phyloP scores from a whole-genome alignment of 2,797 vertebrate species.

The Alfaro cultratus region DNA sequence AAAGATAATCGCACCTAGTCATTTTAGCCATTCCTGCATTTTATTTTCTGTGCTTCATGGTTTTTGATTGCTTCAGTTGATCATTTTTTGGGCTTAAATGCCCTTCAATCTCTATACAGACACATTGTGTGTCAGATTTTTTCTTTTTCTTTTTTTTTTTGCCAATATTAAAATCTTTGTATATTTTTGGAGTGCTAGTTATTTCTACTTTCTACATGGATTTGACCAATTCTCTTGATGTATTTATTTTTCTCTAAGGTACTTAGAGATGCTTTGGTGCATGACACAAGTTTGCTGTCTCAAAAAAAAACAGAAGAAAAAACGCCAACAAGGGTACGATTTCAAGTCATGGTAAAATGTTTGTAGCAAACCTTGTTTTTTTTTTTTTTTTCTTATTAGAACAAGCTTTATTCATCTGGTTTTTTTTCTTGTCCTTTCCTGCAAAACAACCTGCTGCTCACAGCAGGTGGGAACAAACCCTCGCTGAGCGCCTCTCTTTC shows the following conservation, averaged over 20 bases:
- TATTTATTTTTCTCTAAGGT: neutral
- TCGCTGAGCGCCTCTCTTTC: constrained; percentile 23
- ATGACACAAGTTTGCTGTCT: neutral
- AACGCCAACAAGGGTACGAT: neutral
- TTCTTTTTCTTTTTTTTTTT: too few species aligned
- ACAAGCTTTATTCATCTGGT: constrained; percentile 19
- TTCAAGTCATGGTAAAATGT: neutral
- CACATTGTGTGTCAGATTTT: too few species aligned
- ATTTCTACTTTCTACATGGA: neutral
- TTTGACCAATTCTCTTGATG: neutral
- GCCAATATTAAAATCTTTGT: too few species aligned
- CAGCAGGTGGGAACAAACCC: constrained; percentile 38
- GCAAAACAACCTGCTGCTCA: constrained; percentile 24
- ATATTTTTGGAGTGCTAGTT: too few species aligned
- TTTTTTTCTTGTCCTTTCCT: constrained; percentile 19
- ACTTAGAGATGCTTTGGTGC: neutral
- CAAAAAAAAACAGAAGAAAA: neutral
- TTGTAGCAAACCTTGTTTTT: constrained; percentile 16
- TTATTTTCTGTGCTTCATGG: too few species aligned
- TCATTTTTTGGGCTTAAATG: too few species aligned
- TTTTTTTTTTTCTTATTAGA: neutral
- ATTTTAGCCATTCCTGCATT: neutral
- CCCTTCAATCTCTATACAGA: too few species aligned
- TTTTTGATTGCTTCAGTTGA: too few species aligned
- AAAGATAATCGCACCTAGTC: neutral